Evolutionary conservation across 2,113 vertebrate genomes (phyloP).

Genomic region (Silurus glanis): DNA sequence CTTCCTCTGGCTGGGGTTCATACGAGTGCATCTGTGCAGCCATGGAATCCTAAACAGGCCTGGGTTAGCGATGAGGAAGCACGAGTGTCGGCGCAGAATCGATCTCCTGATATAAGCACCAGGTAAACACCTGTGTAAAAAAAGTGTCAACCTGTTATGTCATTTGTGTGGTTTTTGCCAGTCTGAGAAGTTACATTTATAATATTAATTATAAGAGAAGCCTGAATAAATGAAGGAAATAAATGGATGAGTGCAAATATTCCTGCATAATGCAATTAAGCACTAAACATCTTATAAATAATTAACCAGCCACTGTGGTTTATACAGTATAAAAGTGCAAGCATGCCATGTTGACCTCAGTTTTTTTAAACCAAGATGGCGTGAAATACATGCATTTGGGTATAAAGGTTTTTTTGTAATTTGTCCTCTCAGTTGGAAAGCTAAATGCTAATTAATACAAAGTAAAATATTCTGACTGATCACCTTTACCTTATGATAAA

Average conservation of each 20-base stretch:
- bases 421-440: background rate
- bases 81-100: conserved; percentile 46
- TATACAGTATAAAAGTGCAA: background rate
- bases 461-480: background rate
- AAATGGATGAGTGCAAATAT: background rate
- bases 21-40: conserved; percentile 54
- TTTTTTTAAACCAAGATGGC: background rate
- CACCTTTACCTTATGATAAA: background rate
- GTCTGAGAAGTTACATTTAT: background rate
- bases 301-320: background rate
- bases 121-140: conserved; percentile 65
- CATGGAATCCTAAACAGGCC: conserved; percentile 66
- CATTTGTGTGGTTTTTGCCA: background rate
- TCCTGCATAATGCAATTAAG: background rate
- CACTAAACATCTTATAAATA: background rate
- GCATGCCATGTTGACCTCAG: background rate
- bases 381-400: too few relatives aligned
- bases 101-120: conserved; percentile 51
- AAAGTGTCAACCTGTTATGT: background rate
- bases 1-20: conserved; percentile 28
- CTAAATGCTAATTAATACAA: background rate
- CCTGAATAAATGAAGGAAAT: background rate
- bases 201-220: background rate
- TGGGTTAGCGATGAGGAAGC: conserved; percentile 66
- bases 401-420: too few relatives aligned